phyloP scores from a whole-genome alignment of 2,888 invertebrate genomes.

The Alcis repandata region DNA sequence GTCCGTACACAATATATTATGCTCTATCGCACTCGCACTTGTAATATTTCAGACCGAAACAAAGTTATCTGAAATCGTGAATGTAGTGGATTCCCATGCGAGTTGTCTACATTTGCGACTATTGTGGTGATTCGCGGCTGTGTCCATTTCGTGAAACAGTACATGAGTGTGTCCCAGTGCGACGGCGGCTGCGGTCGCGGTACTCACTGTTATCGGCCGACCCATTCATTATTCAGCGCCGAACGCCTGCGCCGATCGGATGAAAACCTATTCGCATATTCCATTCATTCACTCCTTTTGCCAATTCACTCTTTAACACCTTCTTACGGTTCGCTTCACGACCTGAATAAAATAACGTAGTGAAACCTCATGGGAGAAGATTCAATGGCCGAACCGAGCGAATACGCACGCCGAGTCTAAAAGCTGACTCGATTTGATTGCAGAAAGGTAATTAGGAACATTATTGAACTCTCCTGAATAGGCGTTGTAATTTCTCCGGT shows the following conservation, averaged over 20 bases:
- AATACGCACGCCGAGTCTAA: constrained; percentile 59
- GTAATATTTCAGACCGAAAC: constrained; percentile 4
- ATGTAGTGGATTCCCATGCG: constrained; percentile 15
- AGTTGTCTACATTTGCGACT: constrained; percentile 26
- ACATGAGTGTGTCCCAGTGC: constrained; percentile 40
- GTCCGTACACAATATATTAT: neutral
- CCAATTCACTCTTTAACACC: constrained; percentile 84
- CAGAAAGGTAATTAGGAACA: constrained; percentile 43
- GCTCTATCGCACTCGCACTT: neutral
- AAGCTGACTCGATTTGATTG: constrained; percentile 45
- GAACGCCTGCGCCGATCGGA: constrained; percentile 62
- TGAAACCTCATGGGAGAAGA: constrained; percentile 69
- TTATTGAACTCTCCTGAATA: constrained; percentile 35
- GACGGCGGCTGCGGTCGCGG: constrained; percentile 42
- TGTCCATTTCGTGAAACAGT: constrained; percentile 37
- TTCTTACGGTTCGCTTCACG: constrained; percentile 78
- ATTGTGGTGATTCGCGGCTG: constrained; percentile 35
- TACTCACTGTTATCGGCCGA: constrained; percentile 60
- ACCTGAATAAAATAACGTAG: constrained; percentile 79
- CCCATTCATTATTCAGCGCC: constrained; percentile 75
- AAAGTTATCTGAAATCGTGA: constrained; percentile 15
- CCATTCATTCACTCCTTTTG: constrained; percentile 79
- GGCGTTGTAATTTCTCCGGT: constrained; percentile 20
- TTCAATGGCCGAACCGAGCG: constrained; percentile 62
- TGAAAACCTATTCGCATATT: constrained; percentile 72